These are phyloP conservation scores for Synergus japonicus DNA, from an alignment of 2,888 invertebrate genomes.

Conservation along the genomic window DNA sequence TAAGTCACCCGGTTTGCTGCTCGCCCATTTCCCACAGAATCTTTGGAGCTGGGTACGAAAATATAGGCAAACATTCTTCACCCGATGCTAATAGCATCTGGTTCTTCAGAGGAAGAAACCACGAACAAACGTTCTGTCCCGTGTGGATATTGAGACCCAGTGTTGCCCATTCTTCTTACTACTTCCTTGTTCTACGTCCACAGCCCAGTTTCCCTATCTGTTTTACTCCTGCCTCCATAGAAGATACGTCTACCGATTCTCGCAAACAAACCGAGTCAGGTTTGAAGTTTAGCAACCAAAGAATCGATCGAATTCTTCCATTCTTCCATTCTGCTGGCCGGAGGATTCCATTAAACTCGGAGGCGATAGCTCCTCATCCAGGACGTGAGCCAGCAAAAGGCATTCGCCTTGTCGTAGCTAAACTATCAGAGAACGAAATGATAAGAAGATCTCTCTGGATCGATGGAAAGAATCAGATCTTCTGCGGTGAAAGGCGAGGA, in stretches of 20 bases:
- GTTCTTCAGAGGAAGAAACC: background rate
- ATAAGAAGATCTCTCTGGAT: background rate
- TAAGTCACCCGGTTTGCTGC: constrained; percentile 29
- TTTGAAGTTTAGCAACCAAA: background rate
- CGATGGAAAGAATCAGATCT: constrained; percentile 46
- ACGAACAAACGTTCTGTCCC: background rate
- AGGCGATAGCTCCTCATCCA: constrained; percentile 50
- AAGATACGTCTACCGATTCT: background rate
- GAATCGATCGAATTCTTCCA: constrained; percentile 41
- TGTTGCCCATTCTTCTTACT: background rate
- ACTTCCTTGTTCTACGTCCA: background rate
- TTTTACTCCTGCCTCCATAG: background rate
- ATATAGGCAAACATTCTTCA: constrained; percentile 9
- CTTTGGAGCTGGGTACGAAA: constrained; percentile 12
- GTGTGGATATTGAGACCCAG: constrained; percentile 3
- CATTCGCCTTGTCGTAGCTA: background rate
- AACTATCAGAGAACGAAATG: background rate
- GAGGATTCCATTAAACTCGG: constrained; percentile 50
- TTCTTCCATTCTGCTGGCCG: constrained; percentile 43
- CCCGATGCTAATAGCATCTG: constrained; percentile 23
- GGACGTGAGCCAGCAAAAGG: constrained; percentile 45
- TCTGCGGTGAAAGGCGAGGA: background rate
- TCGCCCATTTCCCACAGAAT: constrained; percentile 32
- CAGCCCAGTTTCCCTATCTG: background rate
- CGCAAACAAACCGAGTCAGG: background rate